Percentiles rank a stretch among this genome's conserved stretches.
Evolutionary conservation across 2,888 invertebrate genomes (phyloP).

Genomic region (Heteromurus nitidus): DNA sequence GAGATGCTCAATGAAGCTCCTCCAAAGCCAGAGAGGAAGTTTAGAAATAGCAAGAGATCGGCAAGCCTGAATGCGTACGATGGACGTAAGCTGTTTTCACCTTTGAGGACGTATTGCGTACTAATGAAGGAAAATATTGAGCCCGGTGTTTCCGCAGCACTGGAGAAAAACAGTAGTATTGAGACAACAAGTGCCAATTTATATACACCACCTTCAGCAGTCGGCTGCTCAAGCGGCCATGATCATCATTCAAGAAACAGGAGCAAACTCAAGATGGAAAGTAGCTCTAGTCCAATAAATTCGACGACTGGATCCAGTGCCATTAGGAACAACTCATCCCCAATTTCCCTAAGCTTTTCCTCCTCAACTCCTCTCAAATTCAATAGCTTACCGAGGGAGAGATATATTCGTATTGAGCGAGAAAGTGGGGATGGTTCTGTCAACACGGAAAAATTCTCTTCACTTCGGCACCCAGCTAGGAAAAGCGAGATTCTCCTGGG

Average conservation of each 20-base stretch:
- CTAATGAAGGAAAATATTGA: constrained; percentile 71
- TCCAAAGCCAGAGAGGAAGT: constrained; percentile 70
- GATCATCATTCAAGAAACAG: constrained; percentile 1
- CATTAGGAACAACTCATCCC: constrained; percentile 49
- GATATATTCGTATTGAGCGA: constrained; percentile 67
- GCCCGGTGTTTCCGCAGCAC: constrained; percentile 42
- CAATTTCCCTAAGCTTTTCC: constrained; percentile 55
- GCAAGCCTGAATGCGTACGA: constrained; percentile 73
- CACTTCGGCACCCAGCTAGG: constrained; percentile 45
- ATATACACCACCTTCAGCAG: not conserved
- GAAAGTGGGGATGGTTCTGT: constrained; percentile 56
- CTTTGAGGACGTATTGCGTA: constrained; percentile 71
- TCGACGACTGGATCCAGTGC: constrained; percentile 39
- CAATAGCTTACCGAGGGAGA: constrained; percentile 68
- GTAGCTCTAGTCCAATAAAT: not conserved
- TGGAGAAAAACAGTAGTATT: constrained; percentile 3
- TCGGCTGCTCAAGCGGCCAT: not conserved
- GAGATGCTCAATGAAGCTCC: constrained; percentile 62
- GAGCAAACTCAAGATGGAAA: not conserved
- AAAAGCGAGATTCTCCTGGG: constrained; percentile 43
- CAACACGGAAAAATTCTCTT: constrained; percentile 49
- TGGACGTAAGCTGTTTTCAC: constrained; percentile 70
- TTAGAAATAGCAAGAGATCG: constrained; percentile 67
- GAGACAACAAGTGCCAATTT: not conserved
- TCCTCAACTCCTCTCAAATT: constrained; percentile 56